Percentiles rank a stretch among this genome's conserved stretches.
These are phyloP conservation scores for Platycheirus rosarum DNA, from an alignment of 2,888 invertebrate species.

Conservation along the genomic window DNA sequence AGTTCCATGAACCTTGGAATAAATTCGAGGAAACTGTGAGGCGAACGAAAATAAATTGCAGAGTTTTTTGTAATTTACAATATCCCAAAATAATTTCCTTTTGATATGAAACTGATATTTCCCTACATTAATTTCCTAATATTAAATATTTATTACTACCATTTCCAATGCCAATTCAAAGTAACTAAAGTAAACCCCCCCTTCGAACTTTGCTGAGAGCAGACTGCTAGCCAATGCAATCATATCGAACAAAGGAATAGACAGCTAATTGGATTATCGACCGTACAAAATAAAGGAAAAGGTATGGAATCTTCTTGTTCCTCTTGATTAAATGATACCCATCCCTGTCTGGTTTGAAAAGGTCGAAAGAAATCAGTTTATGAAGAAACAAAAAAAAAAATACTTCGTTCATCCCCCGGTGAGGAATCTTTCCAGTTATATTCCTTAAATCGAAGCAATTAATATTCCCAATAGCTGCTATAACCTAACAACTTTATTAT, in stretches of 20 bases:
- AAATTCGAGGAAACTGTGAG: neutral
- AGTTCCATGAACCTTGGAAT: conserved; percentile 11
- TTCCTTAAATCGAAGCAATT: conserved; percentile 4
- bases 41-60: neutral
- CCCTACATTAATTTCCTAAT: too few relatives aligned
- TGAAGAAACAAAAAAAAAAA: too few relatives aligned
- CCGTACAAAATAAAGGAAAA: conserved; percentile 1
- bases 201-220: too few relatives aligned
- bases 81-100: too few relatives aligned
- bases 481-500: conserved; percentile 2
- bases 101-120: too few relatives aligned
- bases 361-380: too few relatives aligned
- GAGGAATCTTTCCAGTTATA: conserved; percentile 13
- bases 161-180: too few relatives aligned
- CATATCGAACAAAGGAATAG: neutral
- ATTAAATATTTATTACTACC: too few relatives aligned
- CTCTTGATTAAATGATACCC: neutral
- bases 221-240: neutral
- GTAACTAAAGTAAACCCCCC: too few relatives aligned
- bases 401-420: too few relatives aligned
- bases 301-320: too few relatives aligned
- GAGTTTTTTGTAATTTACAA: neutral
- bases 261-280: conserved; percentile 6
- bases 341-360: too few relatives aligned
- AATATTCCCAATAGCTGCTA: conserved; percentile 24